A percentile compares a stretch with the other conserved stretches of the same genome.
Conservation (phyloP, 30 jellyfish, hydroid and myxozoan species). For the Nemopilema nomurai region DNA sequence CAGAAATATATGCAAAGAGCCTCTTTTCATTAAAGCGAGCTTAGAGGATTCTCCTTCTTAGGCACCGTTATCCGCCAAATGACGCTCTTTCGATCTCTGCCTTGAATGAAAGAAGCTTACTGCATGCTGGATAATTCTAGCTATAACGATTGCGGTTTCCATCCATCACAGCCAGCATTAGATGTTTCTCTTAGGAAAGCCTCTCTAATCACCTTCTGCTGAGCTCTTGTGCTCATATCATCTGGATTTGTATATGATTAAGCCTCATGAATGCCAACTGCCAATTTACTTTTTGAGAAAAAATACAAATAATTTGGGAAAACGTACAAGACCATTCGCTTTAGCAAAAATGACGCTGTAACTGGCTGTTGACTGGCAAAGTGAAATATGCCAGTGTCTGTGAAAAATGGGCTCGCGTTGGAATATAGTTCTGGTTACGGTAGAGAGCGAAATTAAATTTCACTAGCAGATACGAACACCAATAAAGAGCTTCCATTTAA, state of each 20-base stretch:
- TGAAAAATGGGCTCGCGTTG: too few species aligned
- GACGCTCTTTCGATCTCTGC: background rate
- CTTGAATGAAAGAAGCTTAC: background rate
- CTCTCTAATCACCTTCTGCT: slow-evolving; percentile 8
- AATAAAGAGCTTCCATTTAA: too few species aligned
- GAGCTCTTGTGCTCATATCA: slow-evolving; percentile 24
- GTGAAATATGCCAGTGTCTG: too few species aligned
- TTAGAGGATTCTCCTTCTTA: background rate
- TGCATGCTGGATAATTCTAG: background rate
- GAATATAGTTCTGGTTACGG: too few species aligned
- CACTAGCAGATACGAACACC: too few species aligned
- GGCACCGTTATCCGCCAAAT: background rate
- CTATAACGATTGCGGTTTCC: slow-evolving; percentile 19
- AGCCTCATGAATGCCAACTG: slow-evolving; percentile 4
- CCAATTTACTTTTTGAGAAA: slow-evolving; percentile 10
- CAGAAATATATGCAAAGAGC: background rate
- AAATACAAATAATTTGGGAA: background rate
- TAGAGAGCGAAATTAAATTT: too few species aligned
- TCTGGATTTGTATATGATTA: background rate
- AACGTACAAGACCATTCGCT: background rate
- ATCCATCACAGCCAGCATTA: slow-evolving; percentile 19
- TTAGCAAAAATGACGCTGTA: background rate
- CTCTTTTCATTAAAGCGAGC: background rate
- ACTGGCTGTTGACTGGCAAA: too few species aligned
- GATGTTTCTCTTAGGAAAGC: slow-evolving; percentile 23